Evolutionary conservation across 2,113 vertebrate species (phyloP).

Genomic region (Lophochroa leadbeateri): DNA sequence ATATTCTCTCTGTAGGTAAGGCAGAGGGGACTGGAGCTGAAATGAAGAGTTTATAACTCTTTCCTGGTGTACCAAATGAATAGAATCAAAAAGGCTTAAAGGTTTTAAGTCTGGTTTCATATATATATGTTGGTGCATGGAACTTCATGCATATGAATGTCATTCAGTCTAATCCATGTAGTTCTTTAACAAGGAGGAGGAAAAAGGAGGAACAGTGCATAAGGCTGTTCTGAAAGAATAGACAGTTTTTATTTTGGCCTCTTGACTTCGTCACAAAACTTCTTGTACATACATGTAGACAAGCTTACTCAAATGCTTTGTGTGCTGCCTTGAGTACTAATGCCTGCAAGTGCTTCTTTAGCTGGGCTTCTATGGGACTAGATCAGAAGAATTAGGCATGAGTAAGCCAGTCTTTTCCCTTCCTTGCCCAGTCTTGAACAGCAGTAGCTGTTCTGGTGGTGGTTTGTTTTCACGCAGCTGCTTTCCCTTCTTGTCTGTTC

Average conservation of each 20-base stretch:
- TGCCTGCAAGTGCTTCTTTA: not conserved
- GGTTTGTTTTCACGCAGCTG: not conserved
- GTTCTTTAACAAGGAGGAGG: not conserved
- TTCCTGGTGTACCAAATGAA: not conserved
- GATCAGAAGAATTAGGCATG: not conserved
- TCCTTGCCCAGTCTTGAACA: not conserved
- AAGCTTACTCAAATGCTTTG: not conserved
- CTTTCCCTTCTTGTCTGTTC: not conserved
- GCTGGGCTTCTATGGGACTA: not conserved
- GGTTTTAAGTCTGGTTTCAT: not conserved
- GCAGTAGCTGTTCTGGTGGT: not conserved
- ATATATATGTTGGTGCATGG: accelerated
- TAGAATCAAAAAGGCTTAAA: not conserved
- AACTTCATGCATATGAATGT: accelerated
- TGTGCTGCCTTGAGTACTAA: not conserved
- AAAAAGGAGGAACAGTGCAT: not conserved
- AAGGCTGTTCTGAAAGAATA: not conserved
- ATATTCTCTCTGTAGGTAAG: not conserved
- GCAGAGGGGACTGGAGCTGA: not conserved
- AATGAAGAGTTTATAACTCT: not conserved
- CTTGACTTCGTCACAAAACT: not conserved
- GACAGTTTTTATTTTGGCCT: not conserved
- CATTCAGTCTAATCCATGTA: not conserved
- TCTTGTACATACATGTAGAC: not conserved
- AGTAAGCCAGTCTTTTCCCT: not conserved